Percentiles rank a stretch among this genome's conserved stretches.
Evolutionary conservation across 2,113 vertebrate species (phyloP).

Genomic region (Mesitornis unicolor): DNA sequence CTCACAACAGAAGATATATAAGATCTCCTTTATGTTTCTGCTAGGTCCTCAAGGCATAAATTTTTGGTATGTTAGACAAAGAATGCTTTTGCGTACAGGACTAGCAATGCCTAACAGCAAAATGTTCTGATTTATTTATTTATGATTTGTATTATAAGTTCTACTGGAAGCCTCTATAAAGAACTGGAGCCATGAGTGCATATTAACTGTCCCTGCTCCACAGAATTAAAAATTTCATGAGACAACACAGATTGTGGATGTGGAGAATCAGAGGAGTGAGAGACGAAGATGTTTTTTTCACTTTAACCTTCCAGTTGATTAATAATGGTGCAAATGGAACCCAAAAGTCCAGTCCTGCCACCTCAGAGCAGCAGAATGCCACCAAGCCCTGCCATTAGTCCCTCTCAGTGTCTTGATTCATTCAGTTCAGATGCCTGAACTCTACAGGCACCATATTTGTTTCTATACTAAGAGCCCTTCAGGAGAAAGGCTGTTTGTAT

Average conservation of each 20-base stretch:
- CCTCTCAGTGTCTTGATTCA: rapidly evolving
- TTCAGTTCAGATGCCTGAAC: neutral
- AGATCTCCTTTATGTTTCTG: neutral
- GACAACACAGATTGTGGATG: neutral
- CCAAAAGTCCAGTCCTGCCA: neutral
- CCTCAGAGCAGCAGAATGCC: neutral
- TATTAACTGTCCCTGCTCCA: neutral
- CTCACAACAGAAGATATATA: neutral
- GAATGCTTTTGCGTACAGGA: neutral
- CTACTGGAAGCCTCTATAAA: neutral
- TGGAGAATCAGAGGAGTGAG: neutral
- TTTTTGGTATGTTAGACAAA: neutral
- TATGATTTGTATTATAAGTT: neutral
- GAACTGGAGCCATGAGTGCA: neutral
- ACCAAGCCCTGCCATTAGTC: neutral
- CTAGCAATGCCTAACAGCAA: neutral
- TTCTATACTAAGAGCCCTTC: neutral
- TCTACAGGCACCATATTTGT: neutral
- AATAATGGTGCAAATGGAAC: neutral
- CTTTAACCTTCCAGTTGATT: neutral
- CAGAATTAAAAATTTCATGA: neutral
- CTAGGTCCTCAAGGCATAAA: neutral
- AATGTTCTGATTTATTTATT: neutral
- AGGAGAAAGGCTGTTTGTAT: neutral
- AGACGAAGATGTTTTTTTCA: neutral